Percentiles rank a stretch among this genome's conserved stretches.
phyloP scores from a whole-genome alignment of 2,888 invertebrate genomes.

The Hypolimnas misippus region DNA sequence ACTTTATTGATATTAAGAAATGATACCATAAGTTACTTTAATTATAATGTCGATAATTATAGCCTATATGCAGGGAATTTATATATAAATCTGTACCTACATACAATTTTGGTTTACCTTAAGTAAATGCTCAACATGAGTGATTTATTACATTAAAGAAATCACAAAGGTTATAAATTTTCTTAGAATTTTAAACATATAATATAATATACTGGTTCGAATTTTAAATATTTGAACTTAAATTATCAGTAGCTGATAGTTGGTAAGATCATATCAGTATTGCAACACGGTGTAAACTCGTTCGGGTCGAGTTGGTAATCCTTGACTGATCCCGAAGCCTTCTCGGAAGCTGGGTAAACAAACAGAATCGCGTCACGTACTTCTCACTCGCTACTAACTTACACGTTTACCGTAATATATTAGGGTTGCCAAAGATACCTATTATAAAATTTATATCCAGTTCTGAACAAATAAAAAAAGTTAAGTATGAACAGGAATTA shows the following conservation, averaged over 20 bases:
- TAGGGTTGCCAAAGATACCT: constrained; percentile 62
- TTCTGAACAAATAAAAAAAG: not conserved
- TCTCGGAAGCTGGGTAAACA: constrained; percentile 72
- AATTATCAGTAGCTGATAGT: constrained; percentile 6
- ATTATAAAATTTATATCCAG: too few relatives aligned
- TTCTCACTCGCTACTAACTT: constrained; percentile 78
- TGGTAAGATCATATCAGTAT: constrained; percentile 8
- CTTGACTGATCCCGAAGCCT: constrained; percentile 50
- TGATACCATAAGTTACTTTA: too few relatives aligned
- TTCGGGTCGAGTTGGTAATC: constrained; percentile 42
- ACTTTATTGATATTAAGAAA: too few relatives aligned
- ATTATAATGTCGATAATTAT: too few relatives aligned
- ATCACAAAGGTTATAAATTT: not conserved
- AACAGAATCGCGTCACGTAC: constrained; percentile 76
- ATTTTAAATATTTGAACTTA: not conserved
- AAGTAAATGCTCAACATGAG: too few relatives aligned
- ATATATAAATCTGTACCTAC: too few relatives aligned
- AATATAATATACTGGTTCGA: not conserved
- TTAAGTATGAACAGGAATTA: not conserved
- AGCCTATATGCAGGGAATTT: too few relatives aligned
- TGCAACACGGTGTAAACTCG: constrained; percentile 28
- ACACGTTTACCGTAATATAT: constrained; percentile 70
- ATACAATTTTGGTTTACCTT: too few relatives aligned
- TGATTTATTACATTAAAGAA: not conserved
- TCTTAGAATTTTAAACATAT: too few relatives aligned